phyloP scores from a whole-genome alignment of 2,888 invertebrate species.

The Agonum fuliginosum region DNA sequence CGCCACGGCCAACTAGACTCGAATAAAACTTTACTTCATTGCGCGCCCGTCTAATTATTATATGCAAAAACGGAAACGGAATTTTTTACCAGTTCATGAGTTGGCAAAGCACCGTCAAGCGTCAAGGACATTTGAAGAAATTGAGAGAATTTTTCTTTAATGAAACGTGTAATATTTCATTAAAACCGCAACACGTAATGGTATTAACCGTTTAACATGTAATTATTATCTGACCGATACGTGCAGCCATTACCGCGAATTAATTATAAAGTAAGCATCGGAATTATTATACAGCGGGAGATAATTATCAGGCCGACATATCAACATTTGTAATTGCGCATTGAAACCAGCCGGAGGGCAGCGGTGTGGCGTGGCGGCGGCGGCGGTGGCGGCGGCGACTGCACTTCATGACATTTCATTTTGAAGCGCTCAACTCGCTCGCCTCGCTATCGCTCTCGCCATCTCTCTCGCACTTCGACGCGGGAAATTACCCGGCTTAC shows the following conservation, averaged over 20 bases:
- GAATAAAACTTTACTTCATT: conserved; percentile 57
- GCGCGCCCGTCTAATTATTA: conserved; percentile 52
- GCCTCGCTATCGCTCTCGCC: background rate
- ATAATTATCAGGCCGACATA: conserved; percentile 58
- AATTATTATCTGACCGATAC: conserved; percentile 59
- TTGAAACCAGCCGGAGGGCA: conserved; percentile 45
- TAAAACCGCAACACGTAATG: conserved; percentile 43
- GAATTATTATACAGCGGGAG: conserved; percentile 59
- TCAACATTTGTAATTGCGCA: conserved; percentile 59
- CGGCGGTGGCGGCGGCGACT: conserved; percentile 40
- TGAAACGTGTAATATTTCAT: conserved; percentile 44
- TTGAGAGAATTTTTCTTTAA: conserved; percentile 31
- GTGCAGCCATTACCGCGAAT: conserved; percentile 58
- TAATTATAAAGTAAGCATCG: conserved; percentile 59
- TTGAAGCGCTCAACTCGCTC: conserved; percentile 13
- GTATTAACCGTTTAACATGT: conserved; percentile 47
- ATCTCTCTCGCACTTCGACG: conserved; percentile 1
- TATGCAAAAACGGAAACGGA: conserved; percentile 50
- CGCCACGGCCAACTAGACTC: conserved; percentile 37
- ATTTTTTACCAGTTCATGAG: background rate
- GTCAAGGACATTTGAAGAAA: conserved; percentile 22
- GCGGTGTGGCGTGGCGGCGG: conserved; percentile 27
- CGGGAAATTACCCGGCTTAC: conserved; percentile 41
- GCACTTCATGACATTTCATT: conserved; percentile 56
- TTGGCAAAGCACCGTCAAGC: background rate